A percentile compares a stretch with the other conserved stretches of the same genome.
These are phyloP conservation scores for Oscheius sp. DNA, from an alignment of 2,888 invertebrate genomes.

Conservation along the genomic window DNA sequence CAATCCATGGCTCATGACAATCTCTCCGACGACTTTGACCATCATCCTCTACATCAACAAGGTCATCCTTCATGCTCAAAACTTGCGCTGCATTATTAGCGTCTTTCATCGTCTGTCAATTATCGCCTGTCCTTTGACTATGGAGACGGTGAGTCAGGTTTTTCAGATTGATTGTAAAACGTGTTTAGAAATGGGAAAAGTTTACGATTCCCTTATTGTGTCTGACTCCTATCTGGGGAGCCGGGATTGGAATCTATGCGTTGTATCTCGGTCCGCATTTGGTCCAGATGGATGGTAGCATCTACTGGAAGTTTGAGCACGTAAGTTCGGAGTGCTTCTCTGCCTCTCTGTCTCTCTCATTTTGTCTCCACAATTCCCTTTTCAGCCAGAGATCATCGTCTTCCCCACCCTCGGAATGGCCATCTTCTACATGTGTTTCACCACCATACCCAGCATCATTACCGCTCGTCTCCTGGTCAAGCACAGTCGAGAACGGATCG, in stretches of 20 bases:
- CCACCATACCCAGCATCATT: neutral
- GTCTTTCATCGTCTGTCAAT: neutral
- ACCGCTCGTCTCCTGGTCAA: neutral
- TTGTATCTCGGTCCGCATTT: neutral
- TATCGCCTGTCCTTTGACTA: constrained; percentile 22
- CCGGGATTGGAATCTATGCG: neutral
- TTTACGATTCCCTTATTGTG: constrained; percentile 2
- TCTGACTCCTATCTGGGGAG: neutral
- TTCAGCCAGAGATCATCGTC: constrained; percentile 8
- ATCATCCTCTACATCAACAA: constrained; percentile 12
- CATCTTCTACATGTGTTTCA: constrained; percentile 20
- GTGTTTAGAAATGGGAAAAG: constrained; percentile 18
- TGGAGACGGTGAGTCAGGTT: constrained; percentile 7
- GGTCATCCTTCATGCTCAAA: constrained; percentile 12
- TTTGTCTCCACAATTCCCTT: neutral
- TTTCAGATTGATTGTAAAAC: neutral
- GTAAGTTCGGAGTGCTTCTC: neutral
- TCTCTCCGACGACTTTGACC: neutral
- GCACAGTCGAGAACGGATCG: constrained; percentile 10
- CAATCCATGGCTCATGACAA: constrained; percentile 10
- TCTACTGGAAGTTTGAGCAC: constrained; percentile 22
- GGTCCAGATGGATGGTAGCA: neutral
- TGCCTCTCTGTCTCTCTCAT: neutral
- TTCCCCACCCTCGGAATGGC: neutral
- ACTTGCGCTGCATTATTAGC: constrained; percentile 5